phyloP scores from a whole-genome alignment of 2,113 vertebrate species.

The Anser brachyrhynchus region DNA sequence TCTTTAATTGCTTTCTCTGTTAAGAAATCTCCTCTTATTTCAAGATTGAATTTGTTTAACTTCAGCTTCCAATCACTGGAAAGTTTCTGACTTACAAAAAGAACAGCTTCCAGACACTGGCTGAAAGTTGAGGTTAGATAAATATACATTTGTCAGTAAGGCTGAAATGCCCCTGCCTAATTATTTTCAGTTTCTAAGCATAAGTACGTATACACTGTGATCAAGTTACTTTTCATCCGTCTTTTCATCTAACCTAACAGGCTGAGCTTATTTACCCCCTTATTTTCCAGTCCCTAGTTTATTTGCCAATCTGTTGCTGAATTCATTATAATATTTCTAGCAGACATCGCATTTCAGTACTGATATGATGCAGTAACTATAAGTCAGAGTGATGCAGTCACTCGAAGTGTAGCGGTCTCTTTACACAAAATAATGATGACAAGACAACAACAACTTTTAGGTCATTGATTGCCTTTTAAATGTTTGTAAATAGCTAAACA shows the following conservation, averaged over 20 bases:
- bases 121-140: slow-evolving; percentile 41
- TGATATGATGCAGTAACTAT: neutral
- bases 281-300: slow-evolving; percentile 26
- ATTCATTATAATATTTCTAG: neutral
- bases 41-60: slow-evolving; percentile 17
- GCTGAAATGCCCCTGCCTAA: slow-evolving; percentile 13
- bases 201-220: neutral
- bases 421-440: neutral
- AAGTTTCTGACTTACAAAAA: slow-evolving; percentile 9
- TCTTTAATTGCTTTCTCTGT: neutral
- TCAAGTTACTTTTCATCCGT: neutral
- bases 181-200: slow-evolving; percentile 34
- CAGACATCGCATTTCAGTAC: neutral
- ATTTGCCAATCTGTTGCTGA: neutral
- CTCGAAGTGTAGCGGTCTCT: neutral
- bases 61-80: neutral
- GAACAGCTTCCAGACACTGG: slow-evolving; percentile 25
- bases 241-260: neutral
- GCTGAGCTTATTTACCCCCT: neutral
- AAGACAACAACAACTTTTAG: neutral
- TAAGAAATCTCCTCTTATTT: slow-evolving; percentile 14
- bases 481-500: neutral
- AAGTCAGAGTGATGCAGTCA: neutral
- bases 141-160: slow-evolving; percentile 51
- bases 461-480: neutral